Base-by-base conservation (phyloP, 2,797 vertebrate species). In the Menidia menidia region DNA sequence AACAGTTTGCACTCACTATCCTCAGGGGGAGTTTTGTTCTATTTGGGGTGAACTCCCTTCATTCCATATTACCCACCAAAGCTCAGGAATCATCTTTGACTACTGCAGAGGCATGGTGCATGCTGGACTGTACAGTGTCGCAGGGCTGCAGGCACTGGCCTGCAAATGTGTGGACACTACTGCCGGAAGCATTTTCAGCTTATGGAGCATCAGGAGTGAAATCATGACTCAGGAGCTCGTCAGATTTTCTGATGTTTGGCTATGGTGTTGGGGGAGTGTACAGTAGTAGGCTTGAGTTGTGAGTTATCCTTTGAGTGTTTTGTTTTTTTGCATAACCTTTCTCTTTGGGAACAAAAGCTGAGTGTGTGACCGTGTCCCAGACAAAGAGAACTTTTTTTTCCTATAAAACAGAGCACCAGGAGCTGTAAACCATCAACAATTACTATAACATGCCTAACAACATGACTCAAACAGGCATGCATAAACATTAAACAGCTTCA, bases 41-140 rank as follows among this genome's bases (percentile, higher is more conserved):
- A 91, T 89, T 92, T 92, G 87, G 85, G 87, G 87, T 87, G 88
- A 89, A 88, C 84, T 88, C 84, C 85, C 82, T 88, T 91, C 87
- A 25, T 87, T 87, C 81, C 73, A 87, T 86, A 90, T 91, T 87
- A 89, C 78, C 75, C 70, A 42, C 77, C 68, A 52, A 54, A 81
- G 71, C 79, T 84, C 65, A 52, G 78, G 68, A 87, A 88, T 83
- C 64, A 45, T 80, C 76, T 86, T 59, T 83, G 88, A 90, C 88
- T 86, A 71, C 77, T 72, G 86, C 86, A 80, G 78, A 74, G 83
- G 82, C 80, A 85, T 81, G 81, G 82, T 75, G 61, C 73, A 69
- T 41, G 77, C 87, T 88, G 82, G 80, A 69, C 71, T 72, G 71
- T 87, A 85, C 84, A 84, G 73, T 83, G 80, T 86, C 52, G 70